Percentiles rank a stretch among this genome's conserved stretches.
Conservation (phyloP, 2,113 vertebrate species). For the Leiothrix lutea region DNA sequence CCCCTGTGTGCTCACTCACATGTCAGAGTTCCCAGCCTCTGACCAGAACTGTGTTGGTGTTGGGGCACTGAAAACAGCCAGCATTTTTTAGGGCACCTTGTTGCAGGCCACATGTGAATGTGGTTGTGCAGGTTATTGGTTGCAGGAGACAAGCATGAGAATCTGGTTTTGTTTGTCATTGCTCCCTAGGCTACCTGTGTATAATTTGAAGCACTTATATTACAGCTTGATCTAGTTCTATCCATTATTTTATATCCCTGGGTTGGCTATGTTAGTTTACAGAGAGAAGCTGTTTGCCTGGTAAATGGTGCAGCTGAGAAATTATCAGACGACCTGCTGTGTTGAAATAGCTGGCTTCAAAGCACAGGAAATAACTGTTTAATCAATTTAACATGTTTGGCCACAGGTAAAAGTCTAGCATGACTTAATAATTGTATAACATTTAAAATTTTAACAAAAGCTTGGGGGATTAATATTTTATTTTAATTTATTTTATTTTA, state of each 20-base stretch:
- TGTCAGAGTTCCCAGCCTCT: background rate
- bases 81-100: background rate
- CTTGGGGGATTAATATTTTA: too few relatives aligned
- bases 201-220: background rate
- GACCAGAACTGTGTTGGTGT: background rate
- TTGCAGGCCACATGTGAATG: background rate
- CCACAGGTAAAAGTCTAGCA: slow-evolving; percentile 14
- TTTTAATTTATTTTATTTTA: background rate
- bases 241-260: background rate
- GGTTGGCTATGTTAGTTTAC: background rate
- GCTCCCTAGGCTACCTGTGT: background rate
- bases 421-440: background rate
- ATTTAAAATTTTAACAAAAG: background rate
- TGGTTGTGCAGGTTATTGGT: background rate
- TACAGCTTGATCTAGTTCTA: background rate
- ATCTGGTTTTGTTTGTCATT: background rate
- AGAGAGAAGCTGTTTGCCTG: background rate
- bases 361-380: background rate
- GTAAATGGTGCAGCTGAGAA: background rate
- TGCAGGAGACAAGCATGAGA: background rate
- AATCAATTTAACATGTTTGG: background rate
- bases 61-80: background rate
- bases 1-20: accelerated
- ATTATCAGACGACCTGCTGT: background rate
- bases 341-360: slow-evolving; percentile 42